Evolutionary conservation across 2,888 invertebrate genomes (phyloP).

Genomic region (Tenthredo distinguenda): DNA sequence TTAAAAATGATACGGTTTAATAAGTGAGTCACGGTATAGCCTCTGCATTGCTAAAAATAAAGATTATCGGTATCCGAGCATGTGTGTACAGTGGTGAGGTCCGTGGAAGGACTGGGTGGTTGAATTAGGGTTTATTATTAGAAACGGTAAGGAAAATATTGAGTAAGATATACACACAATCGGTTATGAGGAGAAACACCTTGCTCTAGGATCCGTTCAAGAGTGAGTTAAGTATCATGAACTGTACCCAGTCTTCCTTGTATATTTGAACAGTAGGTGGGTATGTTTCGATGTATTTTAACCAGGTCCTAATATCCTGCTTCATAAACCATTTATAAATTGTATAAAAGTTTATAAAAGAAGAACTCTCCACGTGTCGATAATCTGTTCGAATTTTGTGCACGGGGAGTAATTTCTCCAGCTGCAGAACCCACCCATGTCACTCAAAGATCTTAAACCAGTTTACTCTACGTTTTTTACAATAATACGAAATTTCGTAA

Average conservation of each 20-base stretch:
- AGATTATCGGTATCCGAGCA: neutral
- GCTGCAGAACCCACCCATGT: neutral
- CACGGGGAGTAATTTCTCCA: neutral
- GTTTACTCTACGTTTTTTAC: constrained; percentile 6
- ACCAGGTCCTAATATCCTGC: neutral
- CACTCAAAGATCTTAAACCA: neutral
- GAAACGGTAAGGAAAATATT: constrained; percentile 24
- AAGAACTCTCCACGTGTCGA: neutral
- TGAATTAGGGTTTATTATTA: constrained; percentile 42
- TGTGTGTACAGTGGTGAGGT: neutral
- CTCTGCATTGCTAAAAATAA: neutral
- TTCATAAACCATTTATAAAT: neutral
- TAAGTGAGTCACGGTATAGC: neutral
- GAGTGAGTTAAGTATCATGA: constrained; percentile 25
- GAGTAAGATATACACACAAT: constrained; percentile 37
- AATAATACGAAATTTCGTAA: neutral
- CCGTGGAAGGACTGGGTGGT: constrained; percentile 8
- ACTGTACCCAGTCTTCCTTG: constrained; percentile 16
- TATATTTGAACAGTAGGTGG: constrained; percentile 14
- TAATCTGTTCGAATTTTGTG: neutral
- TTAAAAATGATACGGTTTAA: neutral
- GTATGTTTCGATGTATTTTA: neutral
- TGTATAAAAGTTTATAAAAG: neutral
- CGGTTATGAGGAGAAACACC: constrained; percentile 25
- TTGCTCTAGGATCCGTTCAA: neutral